These are phyloP conservation scores for Pseudomyrmex gracilis DNA, from an alignment of 1,140 invertebrate species.

Conservation along the genomic window DNA sequence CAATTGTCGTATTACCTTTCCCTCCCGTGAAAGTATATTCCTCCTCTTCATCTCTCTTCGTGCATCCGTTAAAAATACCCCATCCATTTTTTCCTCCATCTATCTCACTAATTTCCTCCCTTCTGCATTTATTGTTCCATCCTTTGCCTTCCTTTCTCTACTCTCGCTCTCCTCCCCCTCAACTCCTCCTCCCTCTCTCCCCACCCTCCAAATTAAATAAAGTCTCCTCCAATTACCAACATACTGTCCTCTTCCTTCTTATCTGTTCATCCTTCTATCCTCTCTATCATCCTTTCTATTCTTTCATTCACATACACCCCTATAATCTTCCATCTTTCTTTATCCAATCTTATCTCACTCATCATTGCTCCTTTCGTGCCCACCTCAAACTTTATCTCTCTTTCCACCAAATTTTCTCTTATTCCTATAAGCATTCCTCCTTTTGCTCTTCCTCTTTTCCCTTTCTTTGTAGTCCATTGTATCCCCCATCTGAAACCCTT, in stretches of 20 bases:
- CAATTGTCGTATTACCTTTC: slow-evolving; percentile 59
- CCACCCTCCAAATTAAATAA: too few species aligned
- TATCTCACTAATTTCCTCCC: slow-evolving; percentile 30
- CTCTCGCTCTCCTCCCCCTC: slow-evolving; percentile 50
- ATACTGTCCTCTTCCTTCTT: slow-evolving; percentile 19
- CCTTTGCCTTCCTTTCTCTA: not conserved
- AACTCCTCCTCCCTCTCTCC: slow-evolving; percentile 45
- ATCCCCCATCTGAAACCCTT: too few species aligned
- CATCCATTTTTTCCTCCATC: slow-evolving; percentile 35
- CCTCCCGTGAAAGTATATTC: slow-evolving; percentile 58
- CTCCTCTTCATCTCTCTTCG: slow-evolving; percentile 63
- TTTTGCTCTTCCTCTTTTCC: not conserved
- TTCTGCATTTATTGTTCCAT: slow-evolving; percentile 12
- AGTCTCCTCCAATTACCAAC: slow-evolving; percentile 24
- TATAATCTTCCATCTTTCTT: not conserved
- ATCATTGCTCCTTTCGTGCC: not conserved
- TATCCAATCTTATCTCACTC: not conserved
- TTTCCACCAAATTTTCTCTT: not conserved
- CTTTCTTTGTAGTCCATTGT: not conserved
- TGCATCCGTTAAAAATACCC: slow-evolving; percentile 55
- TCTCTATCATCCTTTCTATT: slow-evolving; percentile 8
- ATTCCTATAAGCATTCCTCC: not conserved
- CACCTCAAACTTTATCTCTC: not conserved
- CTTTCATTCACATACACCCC: not conserved
- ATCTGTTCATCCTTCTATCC: slow-evolving; percentile 9